Evolutionary conservation across 2,113 vertebrate species (phyloP).

Genomic region (Platysternon megacephalum): DNA sequence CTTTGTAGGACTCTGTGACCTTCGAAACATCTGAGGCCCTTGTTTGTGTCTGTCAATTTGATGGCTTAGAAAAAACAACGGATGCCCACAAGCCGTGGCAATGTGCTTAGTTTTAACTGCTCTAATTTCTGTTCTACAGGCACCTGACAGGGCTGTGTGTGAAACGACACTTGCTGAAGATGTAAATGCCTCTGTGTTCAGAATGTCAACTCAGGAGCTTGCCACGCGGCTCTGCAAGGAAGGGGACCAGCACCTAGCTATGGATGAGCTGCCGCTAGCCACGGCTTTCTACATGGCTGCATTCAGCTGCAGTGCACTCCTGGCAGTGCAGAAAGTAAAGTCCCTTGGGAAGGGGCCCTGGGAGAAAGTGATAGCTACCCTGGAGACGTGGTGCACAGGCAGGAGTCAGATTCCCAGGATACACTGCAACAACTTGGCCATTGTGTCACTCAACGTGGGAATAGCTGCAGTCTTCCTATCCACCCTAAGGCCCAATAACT

Average conservation of each 20-base stretch:
- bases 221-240: slow-evolving; percentile 80
- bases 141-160: accelerated
- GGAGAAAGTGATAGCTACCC: slow-evolving; percentile 70
- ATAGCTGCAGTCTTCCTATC: slow-evolving; percentile 87
- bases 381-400: slow-evolving; percentile 85
- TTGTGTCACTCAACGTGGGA: slow-evolving; percentile 78
- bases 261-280: slow-evolving; percentile 75
- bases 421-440: slow-evolving; percentile 62
- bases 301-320: slow-evolving; percentile 84
- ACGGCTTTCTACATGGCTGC: slow-evolving; percentile 86
- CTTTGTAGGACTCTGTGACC: not conserved
- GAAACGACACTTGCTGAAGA: not conserved
- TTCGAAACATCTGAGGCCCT: not conserved
- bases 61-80: not conserved
- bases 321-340: slow-evolving; percentile 76
- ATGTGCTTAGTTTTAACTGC: accelerated
- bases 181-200: not conserved
- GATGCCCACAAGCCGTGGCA: not conserved
- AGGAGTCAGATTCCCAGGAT: slow-evolving; percentile 68
- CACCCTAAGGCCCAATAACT: slow-evolving; percentile 83
- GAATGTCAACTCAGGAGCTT: slow-evolving; percentile 74
- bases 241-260: slow-evolving; percentile 79
- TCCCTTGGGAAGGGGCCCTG: slow-evolving; percentile 60
- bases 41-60: accelerated
- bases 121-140: not conserved